Evolutionary conservation across 2,113 vertebrate genomes (phyloP), one percentile per base, ranked within the genome.

Genomic region (Rhineura floridana): DNA sequence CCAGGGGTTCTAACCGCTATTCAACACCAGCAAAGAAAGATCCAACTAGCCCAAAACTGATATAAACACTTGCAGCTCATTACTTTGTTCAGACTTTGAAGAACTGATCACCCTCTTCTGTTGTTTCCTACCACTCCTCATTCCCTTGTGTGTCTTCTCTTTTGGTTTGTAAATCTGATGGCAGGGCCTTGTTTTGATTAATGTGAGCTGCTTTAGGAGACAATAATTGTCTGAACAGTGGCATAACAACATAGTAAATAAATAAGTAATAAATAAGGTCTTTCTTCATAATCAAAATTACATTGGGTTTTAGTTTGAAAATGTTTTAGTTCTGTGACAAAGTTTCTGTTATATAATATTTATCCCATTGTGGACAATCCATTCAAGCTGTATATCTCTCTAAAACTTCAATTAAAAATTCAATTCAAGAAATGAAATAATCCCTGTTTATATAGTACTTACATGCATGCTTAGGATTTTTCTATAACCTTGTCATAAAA

Each of bases 281-380:
- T 8, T 30, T 69, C 87, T 92, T 95, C 84, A 88, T 95, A 63
- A 36, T 84, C 46, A 25, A 90, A 93, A 92, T 91, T 92, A 93
- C 69, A 88, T 90, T 80, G 15, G 65, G 17, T 72, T 84, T 86
- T 21, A 65, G 11, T 48, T 46, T 50, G 4, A 33, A 55, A n/a
- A 65, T 30, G 23, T 77, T 63, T 46, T 77, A 21, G 59, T 75
- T 79, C 84, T 73, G 85, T 28, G 19, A 69, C 65, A 52, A 55
- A 70, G 28, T 69, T 42, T 44, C 52, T 92, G 82, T 89, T 93
- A 93, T 86, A 87, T 55, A 84, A 36, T 85, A 91, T 87, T 81
- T 50, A 91, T 62, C 21, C 73, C 52, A 79, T 67, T 90, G 89
- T 59, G 79, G 84, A 93, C 89, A 92, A 93, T 70, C 92, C 79